These are phyloP conservation scores for Calliphora vomitoria DNA, from an alignment of 2,888 invertebrate species.

Conservation along the genomic window DNA sequence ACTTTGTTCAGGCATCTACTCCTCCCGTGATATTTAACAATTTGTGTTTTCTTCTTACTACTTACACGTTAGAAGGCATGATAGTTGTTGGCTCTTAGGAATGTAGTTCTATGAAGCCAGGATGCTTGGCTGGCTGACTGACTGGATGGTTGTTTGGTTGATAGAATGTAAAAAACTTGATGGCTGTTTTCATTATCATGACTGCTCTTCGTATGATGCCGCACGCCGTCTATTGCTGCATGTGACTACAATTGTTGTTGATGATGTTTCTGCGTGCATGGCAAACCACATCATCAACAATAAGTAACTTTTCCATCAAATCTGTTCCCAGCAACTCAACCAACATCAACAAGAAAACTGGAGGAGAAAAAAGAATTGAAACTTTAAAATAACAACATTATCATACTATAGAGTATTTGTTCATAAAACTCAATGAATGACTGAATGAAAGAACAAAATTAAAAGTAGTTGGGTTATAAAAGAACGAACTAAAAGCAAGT, in stretches of 20 bases:
- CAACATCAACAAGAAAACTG: constrained; percentile 46
- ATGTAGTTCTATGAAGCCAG: background rate
- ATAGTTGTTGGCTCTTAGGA: background rate
- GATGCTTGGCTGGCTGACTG: constrained; percentile 12
- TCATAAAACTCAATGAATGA: constrained; percentile 43
- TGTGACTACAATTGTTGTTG: constrained; percentile 58
- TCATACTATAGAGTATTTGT: constrained; percentile 13
- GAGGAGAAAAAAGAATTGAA: background rate
- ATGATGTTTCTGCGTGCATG: constrained; percentile 67
- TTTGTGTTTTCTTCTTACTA: background rate
- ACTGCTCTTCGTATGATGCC: background rate
- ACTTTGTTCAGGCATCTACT: background rate
- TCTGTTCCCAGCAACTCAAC: constrained; percentile 37
- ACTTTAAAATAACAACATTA: constrained; percentile 49
- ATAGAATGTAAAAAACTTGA: constrained; percentile 22
- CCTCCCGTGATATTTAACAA: background rate
- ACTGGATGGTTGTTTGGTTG: background rate
- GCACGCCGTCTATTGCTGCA: constrained; percentile 14
- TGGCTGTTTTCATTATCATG: constrained; percentile 43
- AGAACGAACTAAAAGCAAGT: background rate
- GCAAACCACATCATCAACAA: constrained; percentile 69
- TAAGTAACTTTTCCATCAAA: constrained; percentile 69
- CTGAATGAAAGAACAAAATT: constrained; percentile 35
- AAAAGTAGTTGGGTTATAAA: constrained; percentile 30
- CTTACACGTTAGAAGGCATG: background rate